Base-by-base conservation (phyloP, 1,140 invertebrate species). In the Drosophila pseudoobscura region DNA sequence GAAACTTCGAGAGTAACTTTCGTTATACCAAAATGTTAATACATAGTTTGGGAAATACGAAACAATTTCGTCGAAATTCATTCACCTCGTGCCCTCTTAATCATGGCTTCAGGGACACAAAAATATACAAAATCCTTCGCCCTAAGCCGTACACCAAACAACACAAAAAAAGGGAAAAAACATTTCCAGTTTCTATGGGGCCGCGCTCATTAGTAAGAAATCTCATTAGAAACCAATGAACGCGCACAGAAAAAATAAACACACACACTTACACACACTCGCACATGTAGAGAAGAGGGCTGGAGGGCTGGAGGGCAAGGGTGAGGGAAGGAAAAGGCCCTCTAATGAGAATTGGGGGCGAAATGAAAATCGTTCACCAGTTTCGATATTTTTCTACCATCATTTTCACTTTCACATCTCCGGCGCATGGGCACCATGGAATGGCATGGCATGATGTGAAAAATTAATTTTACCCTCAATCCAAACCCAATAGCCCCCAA, bases 211-310 rank as follows among this genome's bases (percentile, higher is more conserved):
- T 85, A 85, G 80, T 69, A 70, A 55, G 74, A 87, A 85, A 85
- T 85, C 80, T 87, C 82, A 85, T 85, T 85, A 87, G 80, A 85
- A 87, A 85, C 82, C 78, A 80, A 85, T 85, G 82, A 87, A 78
- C 63, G 82, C 64, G 65, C 56, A 66, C 50, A 62, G 46, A 68
- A 56, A 80, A 60, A 46, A 65, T 72, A 60, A 73, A 44, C 15
- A 31, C 26, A 39, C 51, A 54, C 26, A 55, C 70, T 60, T 17
- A 49, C 46, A 60, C 22, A 61, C 8, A 52, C 44, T 50, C 5
- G 24, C 11, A 58, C 24, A 44, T 3, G 45, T 39, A 46, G 9
- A 35, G 31, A 31, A 39, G 35, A 3, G 35, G 3, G 9, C 0
- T 3, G 35, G 11, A 17, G 15, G 15, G 15, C 15, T 22, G 3